A percentile compares a stretch with the other conserved stretches of the same genome.
These are phyloP conservation scores for Drosophila paramelanica DNA, from an alignment of 2,888 invertebrate species.

Conservation along the genomic window DNA sequence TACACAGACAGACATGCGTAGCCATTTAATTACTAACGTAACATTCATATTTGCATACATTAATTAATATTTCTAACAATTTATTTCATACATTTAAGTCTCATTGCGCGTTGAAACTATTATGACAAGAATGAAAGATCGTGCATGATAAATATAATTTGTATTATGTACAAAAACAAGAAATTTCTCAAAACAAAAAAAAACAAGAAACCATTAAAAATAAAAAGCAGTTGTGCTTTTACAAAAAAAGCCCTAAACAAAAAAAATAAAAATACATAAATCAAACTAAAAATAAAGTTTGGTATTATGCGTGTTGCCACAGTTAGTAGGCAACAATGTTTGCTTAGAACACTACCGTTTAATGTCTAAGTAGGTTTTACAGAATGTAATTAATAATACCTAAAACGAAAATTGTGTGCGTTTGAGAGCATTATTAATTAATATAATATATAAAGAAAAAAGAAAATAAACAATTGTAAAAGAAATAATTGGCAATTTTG, in stretches of 20 bases:
- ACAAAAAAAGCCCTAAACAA: constrained; percentile 23
- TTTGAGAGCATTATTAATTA: constrained; percentile 60
- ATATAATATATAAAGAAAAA: constrained; percentile 41
- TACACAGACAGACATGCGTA: constrained; percentile 49
- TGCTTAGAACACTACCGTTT: constrained; percentile 65
- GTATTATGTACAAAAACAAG: constrained; percentile 73
- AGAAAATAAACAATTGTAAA: constrained; percentile 64
- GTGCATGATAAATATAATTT: constrained; percentile 63
- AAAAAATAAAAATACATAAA: constrained; percentile 41
- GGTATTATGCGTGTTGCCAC: constrained; percentile 57
- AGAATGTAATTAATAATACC: constrained; percentile 68
- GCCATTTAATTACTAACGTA: constrained; percentile 65
- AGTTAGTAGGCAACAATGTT: constrained; percentile 55
- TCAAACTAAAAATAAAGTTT: constrained; percentile 38
- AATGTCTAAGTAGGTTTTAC: constrained; percentile 77
- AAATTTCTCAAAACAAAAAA: constrained; percentile 31
- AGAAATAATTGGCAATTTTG: constrained; percentile 4
- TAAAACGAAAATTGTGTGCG: constrained; percentile 53
- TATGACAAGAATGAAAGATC: constrained; percentile 38
- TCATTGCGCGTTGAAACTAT: constrained; percentile 58
- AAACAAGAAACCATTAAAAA: constrained; percentile 21
- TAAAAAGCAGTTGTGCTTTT: constrained; percentile 42
- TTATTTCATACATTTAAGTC: constrained; percentile 67
- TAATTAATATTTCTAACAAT: constrained; percentile 62
- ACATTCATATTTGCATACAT: constrained; percentile 65